Evolutionary conservation across 1,140 invertebrate species (phyloP), one percentile per base, ranked within the genome.

Genomic region (Aphelinus atriplicis): DNA sequence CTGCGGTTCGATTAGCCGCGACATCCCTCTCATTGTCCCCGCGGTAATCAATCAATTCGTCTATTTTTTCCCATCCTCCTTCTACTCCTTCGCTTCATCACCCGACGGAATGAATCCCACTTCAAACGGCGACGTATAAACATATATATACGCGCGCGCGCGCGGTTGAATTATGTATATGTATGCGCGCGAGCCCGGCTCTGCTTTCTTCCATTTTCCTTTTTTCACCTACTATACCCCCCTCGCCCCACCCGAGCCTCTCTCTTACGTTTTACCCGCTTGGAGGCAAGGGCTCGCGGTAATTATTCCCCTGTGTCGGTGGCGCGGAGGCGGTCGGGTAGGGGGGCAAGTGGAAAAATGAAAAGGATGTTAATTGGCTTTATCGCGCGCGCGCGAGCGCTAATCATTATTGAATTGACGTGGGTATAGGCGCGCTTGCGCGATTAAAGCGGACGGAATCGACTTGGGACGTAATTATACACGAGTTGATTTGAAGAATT

Each of bases 391-490:
- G 58, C 57, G 62, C 57, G 73, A 9, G 67, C 55, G 73, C 73
- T 75, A 71, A 75, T 75, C 73, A 75, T 75, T 75, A 75, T 75
- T 66, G 68, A 75, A 75, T 75, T 61, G 73, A 71, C 73, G 73
- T 69, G 58, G n/a, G 58, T 45, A 46, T 47, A 7, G 64, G 53
- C 7, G 53, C 1, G 56, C 46, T 7, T 5, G 42, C 42, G 47
- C 46, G 73, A 71, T 71, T 71, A 71, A 68, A 69, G 66, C 6
- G 9, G 5, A 63, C 53, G 47, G 58, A 70, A 69, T 69, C 66
- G 67, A 70, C 61, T 62, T 64, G 58, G 63, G 64, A 70, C 67
- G 67, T 70, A 75, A 75, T 75, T 75, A 26, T 26, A 70, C 73
- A 58, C 53, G 46, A 58, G 46, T 75, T 64, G 69, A 67, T 77